Percentiles rank a stretch among this genome's conserved stretches.
phyloP scores from a whole-genome alignment of 2,888 invertebrate species.

The Acanthosepion esculentum region DNA sequence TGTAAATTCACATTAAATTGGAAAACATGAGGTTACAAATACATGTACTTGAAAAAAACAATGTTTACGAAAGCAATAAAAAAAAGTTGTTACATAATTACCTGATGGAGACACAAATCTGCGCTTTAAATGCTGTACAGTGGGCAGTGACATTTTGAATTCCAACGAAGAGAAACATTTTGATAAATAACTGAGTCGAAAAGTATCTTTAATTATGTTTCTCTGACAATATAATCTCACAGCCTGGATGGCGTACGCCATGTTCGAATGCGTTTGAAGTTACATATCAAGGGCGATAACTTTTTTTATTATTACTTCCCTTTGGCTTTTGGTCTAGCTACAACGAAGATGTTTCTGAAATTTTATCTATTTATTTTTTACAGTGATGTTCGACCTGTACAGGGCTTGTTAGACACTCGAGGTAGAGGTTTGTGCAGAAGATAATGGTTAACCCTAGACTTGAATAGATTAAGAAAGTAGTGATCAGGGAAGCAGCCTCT shows the following conservation, averaged over 20 bases:
- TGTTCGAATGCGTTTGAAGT: background rate
- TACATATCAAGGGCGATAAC: background rate
- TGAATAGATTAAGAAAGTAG: too few species aligned
- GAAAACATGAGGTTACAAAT: background rate
- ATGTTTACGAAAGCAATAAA: background rate
- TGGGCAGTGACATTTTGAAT: background rate
- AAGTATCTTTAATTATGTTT: background rate
- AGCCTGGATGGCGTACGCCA: slow-evolving; percentile 7
- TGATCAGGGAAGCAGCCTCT: too few species aligned
- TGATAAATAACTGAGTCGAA: background rate
- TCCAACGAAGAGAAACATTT: background rate
- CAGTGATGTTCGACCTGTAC: too few species aligned
- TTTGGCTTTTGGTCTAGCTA: background rate
- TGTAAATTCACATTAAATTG: background rate
- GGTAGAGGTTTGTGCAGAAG: too few species aligned
- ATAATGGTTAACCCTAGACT: too few species aligned
- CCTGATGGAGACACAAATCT: background rate
- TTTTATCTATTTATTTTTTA: too few species aligned
- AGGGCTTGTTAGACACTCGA: too few species aligned
- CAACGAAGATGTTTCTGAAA: too few species aligned
- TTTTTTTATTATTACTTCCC: background rate
- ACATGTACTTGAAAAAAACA: background rate
- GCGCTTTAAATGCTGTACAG: background rate
- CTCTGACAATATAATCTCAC: background rate
- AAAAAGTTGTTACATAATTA: background rate